Conservation (phyloP, 2,113 vertebrate species). For the Psophia crepitans region DNA sequence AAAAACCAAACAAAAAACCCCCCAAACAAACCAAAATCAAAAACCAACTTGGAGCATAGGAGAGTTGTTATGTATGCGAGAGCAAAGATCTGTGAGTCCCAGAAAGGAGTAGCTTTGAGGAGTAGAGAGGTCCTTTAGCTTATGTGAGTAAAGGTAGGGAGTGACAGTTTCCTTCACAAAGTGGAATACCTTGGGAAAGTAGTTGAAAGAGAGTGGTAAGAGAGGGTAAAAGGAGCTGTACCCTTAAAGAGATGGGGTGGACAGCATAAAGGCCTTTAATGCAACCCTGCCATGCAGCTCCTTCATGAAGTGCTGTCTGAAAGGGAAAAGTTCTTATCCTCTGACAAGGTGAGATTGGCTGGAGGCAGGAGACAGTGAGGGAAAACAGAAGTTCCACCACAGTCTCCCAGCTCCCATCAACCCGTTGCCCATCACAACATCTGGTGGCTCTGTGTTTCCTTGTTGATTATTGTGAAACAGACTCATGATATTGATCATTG, state of each 20-base stretch:
- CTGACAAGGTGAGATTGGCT: background rate
- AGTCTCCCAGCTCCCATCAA: background rate
- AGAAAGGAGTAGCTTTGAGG: background rate
- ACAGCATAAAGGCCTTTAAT: background rate
- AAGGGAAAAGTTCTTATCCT: background rate
- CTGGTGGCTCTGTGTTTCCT: background rate
- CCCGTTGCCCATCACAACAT: background rate
- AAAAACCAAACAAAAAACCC: too few relatives aligned
- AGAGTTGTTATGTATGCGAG: background rate
- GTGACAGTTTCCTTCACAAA: background rate
- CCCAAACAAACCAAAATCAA: too few relatives aligned
- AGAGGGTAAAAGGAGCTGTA: background rate
- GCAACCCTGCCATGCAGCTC: background rate
- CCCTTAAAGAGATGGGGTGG: background rate
- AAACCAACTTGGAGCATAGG: background rate
- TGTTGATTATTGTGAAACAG: background rate
- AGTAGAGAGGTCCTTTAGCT: background rate
- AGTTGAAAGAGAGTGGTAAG: background rate
- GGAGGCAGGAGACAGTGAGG: background rate
- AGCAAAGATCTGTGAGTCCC: background rate
- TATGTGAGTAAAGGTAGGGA: background rate
- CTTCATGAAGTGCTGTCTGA: background rate
- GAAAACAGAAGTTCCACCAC: background rate
- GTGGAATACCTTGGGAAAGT: background rate
- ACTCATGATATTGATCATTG: background rate